phyloP scores from a whole-genome alignment of 1,140 invertebrate genomes.

The Ceratina calcarata region DNA sequence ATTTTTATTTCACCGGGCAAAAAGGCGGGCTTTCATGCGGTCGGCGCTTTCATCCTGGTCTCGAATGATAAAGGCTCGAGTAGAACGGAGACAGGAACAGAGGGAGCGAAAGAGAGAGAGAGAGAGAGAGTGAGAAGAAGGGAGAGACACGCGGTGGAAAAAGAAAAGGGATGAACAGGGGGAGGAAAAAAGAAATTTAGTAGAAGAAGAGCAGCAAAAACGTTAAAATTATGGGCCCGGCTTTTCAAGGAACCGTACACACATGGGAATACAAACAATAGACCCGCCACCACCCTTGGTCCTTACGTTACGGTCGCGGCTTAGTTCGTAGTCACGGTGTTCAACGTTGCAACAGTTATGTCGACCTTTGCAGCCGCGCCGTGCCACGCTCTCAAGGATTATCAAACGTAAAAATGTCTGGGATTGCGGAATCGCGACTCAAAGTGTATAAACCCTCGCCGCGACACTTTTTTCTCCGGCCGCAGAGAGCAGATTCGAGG shows the following conservation, averaged over 20 bases:
- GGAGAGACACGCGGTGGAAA: background rate
- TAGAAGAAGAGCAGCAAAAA: slow-evolving; percentile 48
- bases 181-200: no score
- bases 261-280: slow-evolving; percentile 63
- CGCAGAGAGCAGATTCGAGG: no score
- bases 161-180: background rate
- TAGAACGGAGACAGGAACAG: slow-evolving; percentile 31
- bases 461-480: background rate
- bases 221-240: slow-evolving; percentile 64
- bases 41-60: slow-evolving; percentile 66
- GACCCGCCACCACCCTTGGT: slow-evolving; percentile 18
- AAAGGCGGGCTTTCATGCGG: slow-evolving; percentile 67
- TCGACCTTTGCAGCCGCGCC: slow-evolving; percentile 18
- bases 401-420: slow-evolving; percentile 31
- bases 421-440: slow-evolving; percentile 12
- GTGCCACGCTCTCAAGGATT: slow-evolving; percentile 5
- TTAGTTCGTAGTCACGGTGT: slow-evolving; percentile 25
- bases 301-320: slow-evolving; percentile 47
- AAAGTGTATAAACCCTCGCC: slow-evolving; percentile 22
- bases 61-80: slow-evolving; percentile 61
- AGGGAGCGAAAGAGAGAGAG: background rate
- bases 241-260: slow-evolving; percentile 64
- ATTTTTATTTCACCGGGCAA: slow-evolving; percentile 67
- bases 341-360: slow-evolving; percentile 37
- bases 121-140: background rate